phyloP scores from a whole-genome alignment of 2,797 vertebrate genomes.

The Anabas testudineus region DNA sequence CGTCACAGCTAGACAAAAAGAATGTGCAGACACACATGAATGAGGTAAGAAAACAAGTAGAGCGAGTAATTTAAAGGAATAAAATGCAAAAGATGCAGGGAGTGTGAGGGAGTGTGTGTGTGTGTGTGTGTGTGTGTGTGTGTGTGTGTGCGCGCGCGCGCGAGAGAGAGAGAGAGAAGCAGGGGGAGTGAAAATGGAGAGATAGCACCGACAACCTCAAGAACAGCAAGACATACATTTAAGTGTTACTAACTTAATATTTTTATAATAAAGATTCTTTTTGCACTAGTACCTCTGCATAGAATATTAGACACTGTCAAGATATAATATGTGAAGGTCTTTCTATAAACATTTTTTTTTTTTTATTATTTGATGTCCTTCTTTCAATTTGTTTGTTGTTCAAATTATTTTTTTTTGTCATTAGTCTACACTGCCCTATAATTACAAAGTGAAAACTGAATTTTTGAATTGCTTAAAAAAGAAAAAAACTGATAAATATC shows the following conservation, averaged over 20 bases:
- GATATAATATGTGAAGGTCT: too few relatives aligned
- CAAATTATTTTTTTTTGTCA: too few relatives aligned
- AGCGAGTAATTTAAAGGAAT: constrained; percentile 13
- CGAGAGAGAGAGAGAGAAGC: too few relatives aligned
- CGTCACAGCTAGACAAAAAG: constrained; percentile 66
- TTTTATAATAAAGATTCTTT: constrained; percentile 17
- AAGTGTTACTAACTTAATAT: constrained; percentile 2
- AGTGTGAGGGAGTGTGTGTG: constrained; percentile 7
- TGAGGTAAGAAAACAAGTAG: constrained; percentile 23
- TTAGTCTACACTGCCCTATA: too few relatives aligned
- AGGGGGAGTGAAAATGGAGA: too few relatives aligned
- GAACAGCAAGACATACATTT: not conserved
- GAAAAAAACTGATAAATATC: too few relatives aligned
- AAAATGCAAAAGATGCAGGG: constrained; percentile 22
- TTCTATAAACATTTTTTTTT: too few relatives aligned
- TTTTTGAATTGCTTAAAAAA: too few relatives aligned
- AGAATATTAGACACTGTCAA: not conserved
- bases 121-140: constrained; percentile 3
- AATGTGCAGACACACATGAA: constrained; percentile 42
- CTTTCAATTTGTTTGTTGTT: too few relatives aligned
- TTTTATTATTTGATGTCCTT: too few relatives aligned
- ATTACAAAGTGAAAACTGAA: too few relatives aligned
- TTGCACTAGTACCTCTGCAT: not conserved
- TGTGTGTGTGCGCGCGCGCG: constrained; percentile 23
- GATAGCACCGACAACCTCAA: not conserved